Conservation (phyloP, 2,797 vertebrate genomes). For the Bryconaethiops microstoma region DNA sequence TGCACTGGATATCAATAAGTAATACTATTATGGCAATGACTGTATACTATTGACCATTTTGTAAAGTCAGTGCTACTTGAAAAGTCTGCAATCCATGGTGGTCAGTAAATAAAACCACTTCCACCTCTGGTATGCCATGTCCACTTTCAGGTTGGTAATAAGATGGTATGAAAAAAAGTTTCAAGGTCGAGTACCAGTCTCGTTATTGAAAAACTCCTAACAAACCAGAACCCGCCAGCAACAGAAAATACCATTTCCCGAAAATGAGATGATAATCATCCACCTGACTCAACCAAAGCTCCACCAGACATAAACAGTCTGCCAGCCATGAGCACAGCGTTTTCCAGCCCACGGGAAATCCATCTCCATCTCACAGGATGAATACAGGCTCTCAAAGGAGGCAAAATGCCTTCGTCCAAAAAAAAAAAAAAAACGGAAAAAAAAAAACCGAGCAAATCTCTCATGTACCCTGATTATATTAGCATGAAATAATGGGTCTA, state of each 20-base stretch:
- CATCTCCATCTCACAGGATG: neutral
- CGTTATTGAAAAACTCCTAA: neutral
- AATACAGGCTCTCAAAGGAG: neutral
- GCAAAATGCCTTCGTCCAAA: neutral
- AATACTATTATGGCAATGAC: too few relatives aligned
- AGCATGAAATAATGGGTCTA: constrained; percentile 8
- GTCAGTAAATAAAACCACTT: too few relatives aligned
- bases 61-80: too few relatives aligned
- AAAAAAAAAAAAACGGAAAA: neutral
- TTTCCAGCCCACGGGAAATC: neutral
- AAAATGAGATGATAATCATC: neutral
- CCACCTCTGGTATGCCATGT: too few relatives aligned
- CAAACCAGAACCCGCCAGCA: neutral
- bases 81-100: too few relatives aligned
- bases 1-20: too few relatives aligned
- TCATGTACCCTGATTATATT: neutral
- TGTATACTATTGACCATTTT: too few relatives aligned
- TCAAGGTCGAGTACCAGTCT: too few relatives aligned
- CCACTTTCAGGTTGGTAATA: too few relatives aligned
- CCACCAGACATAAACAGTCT: neutral
- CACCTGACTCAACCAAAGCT: neutral
- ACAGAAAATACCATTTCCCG: neutral
- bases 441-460: neutral
- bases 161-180: too few relatives aligned
- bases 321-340: neutral